Base-by-base conservation (phyloP, 30 jellyfish, hydroid and myxozoan genomes). In the Pelagia noctiluca region DNA sequence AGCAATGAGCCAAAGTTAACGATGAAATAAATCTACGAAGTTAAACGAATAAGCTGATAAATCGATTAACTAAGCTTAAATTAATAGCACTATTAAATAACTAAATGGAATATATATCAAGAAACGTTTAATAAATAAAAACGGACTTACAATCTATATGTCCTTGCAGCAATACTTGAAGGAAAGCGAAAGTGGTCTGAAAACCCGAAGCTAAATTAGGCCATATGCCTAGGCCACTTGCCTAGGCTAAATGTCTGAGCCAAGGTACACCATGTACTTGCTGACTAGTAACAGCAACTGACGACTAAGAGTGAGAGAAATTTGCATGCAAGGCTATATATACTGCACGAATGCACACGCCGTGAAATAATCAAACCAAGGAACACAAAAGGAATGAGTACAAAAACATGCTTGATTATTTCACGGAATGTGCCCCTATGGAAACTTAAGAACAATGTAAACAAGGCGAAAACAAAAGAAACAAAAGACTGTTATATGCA, bases 191-290 rank as follows among this genome's bases (percentile, higher is more conserved):
- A n/a, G 57, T 42, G 57, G 57, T 16, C 57, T 42, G 16, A n/a
- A n/a, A n/a, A 42, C 57, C 16, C 57, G 12, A 42, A 42, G 16
- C 57, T 42, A 5, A 5, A 5, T 42, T 42, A 42, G 57, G 57
- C 57, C 57, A 42, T 42, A 42, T 42, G 57, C 57, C 57, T 42
- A 42, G 57, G 57, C 57, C 57, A 42, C 57, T 42, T 42, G 8
- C 57, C 57, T 42, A 42, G 57, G 57, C 57, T 16, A 42, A 42
- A 42, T 42, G 57, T 16, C 57, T 42, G 16, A 5, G 57, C 8
- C 57, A 42, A 42, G 16, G 57, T 42, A 5, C 12, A 42, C 16
- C 16, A 8, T 16, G 57, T 42, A 8, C 57, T 42, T 16, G 8
- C 8, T 16, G 8, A 42, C 12, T 16, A 16, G 8, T 16, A 5